Conservation (phyloP, 2,797 vertebrate species). For the Delichon dasypus region DNA sequence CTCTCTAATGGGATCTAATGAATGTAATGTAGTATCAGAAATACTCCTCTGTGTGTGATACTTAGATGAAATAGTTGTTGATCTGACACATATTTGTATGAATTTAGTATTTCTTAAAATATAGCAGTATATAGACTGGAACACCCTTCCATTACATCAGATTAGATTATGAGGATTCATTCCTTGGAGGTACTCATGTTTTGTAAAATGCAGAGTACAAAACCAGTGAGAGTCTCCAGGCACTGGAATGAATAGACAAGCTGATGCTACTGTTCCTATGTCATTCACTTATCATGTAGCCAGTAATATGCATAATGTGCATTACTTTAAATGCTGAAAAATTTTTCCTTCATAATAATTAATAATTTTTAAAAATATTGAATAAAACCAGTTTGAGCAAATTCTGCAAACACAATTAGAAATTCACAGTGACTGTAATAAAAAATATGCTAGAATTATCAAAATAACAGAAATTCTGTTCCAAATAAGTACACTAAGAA, state of each 20-base stretch:
- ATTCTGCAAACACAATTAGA: background rate
- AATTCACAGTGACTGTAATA: background rate
- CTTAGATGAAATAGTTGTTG: background rate
- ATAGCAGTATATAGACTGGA: background rate
- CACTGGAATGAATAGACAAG: background rate
- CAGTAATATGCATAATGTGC: conserved; percentile 17
- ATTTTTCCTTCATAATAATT: background rate
- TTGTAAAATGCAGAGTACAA: background rate
- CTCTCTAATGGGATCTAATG: background rate
- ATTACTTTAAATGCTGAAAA: conserved; percentile 39
- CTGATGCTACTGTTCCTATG: conserved; percentile 17
- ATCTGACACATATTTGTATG: background rate
- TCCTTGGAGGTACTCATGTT: background rate
- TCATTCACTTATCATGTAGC: background rate
- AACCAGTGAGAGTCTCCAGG: background rate
- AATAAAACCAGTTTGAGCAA: background rate
- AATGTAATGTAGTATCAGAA: background rate
- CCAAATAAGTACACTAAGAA: background rate
- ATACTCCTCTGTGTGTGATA: background rate
- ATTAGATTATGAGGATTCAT: background rate
- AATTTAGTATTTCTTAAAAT: background rate
- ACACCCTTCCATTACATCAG: background rate
- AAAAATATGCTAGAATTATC: background rate
- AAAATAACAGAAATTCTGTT: background rate
- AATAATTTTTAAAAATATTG: background rate